Percentiles rank a stretch among this genome's conserved stretches.
Evolutionary conservation across 2,888 invertebrate species (phyloP).

Genomic region (Apantesis nais): DNA sequence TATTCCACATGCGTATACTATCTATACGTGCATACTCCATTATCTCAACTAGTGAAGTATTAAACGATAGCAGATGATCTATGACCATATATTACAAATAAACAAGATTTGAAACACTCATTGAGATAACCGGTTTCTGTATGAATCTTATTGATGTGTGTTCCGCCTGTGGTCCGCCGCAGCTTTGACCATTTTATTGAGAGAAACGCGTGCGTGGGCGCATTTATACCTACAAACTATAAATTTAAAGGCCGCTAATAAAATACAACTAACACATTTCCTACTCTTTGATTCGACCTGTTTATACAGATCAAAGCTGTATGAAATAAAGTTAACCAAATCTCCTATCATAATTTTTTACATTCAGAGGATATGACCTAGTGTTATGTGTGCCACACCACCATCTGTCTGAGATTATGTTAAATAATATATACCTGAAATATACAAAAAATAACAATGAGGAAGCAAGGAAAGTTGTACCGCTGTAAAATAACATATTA

Average conservation of each 20-base stretch:
- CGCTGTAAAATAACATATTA: conserved; percentile 33
- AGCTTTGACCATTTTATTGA: conserved; percentile 69
- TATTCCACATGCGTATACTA: conserved; percentile 23
- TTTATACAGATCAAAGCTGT: conserved; percentile 82
- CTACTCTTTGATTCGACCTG: conserved; percentile 82
- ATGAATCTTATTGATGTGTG: conserved; percentile 61
- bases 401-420: conserved; percentile 42
- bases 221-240: conserved; percentile 72
- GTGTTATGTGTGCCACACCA: conserved; percentile 43
- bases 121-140: conserved; percentile 32
- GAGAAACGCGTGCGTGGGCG: conserved; percentile 73
- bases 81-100: conserved; percentile 37
- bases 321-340: conserved; percentile 78
- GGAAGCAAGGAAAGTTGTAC: conserved; percentile 42
- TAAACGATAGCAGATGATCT: conserved; percentile 42
- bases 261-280: conserved; percentile 83
- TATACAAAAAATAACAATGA: background rate
- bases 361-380: conserved; percentile 63
- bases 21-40: conserved; percentile 30
- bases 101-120: conserved; percentile 40
- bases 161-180: conserved; percentile 61
- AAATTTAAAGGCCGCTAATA: conserved; percentile 80
- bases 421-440: conserved; percentile 43
- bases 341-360: conserved; percentile 66
- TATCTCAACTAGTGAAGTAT: conserved; percentile 40